These are phyloP conservation scores for Amphipyra berbera DNA, from an alignment of 2,888 invertebrate genomes.

Conservation along the genomic window DNA sequence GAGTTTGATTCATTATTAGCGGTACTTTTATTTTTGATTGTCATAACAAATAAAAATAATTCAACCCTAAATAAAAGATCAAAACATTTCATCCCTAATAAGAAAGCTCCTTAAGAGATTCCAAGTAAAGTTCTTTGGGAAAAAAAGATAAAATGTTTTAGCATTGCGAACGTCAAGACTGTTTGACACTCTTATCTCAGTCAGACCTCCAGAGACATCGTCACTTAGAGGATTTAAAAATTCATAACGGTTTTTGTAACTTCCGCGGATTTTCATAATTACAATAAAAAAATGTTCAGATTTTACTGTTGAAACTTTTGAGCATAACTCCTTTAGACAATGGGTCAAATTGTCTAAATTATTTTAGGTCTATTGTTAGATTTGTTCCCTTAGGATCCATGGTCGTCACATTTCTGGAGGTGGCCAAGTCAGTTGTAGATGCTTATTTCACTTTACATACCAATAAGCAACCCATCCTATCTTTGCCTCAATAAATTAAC, in stretches of 20 bases:
- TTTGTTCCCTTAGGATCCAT: too few species aligned
- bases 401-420: too few species aligned
- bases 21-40: constrained; percentile 2
- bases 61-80: constrained; percentile 26
- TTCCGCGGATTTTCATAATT: constrained; percentile 14
- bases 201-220: constrained; percentile 36
- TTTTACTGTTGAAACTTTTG: background rate
- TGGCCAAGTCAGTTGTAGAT: too few species aligned
- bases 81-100: constrained; percentile 37
- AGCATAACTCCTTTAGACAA: too few species aligned
- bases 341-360: too few species aligned
- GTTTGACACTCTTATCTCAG: constrained; percentile 52
- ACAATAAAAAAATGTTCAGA: constrained; percentile 2
- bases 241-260: constrained; percentile 25
- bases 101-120: constrained; percentile 40
- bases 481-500: too few species aligned
- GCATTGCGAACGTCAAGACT: constrained; percentile 30
- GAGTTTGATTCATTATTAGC: background rate
- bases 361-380: too few species aligned
- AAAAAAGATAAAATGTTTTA: constrained; percentile 55
- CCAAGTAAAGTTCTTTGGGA: constrained; percentile 36
- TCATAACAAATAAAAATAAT: constrained; percentile 39
- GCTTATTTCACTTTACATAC: too few species aligned
- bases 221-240: constrained; percentile 47
- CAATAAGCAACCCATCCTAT: too few species aligned